A percentile compares a stretch with the other conserved stretches of the same genome.
These are phyloP conservation scores for Drosophila sordidula DNA, from an alignment of 2,888 invertebrate species.

Conservation along the genomic window DNA sequence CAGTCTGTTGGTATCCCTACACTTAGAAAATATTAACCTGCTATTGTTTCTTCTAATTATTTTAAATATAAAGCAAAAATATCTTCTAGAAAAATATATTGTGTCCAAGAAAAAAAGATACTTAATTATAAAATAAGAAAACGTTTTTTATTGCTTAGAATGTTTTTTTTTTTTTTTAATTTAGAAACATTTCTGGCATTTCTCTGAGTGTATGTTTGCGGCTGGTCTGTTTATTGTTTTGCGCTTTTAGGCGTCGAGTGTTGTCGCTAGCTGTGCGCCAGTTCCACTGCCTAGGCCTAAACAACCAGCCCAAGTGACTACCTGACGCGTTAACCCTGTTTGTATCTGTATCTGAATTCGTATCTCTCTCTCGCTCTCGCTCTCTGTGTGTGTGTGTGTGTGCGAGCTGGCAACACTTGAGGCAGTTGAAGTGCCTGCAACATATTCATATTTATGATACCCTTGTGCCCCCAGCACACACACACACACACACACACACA, in stretches of 20 bases:
- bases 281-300: conserved; percentile 29
- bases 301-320: conserved; percentile 40
- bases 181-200: background rate
- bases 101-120: background rate
- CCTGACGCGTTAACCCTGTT: conserved; percentile 60
- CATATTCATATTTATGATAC: conserved; percentile 75
- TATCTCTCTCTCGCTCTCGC: conserved; percentile 11
- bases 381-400: conserved; percentile 8
- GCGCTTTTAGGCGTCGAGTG: conserved; percentile 55
- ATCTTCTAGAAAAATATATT: background rate
- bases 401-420: conserved; percentile 22
- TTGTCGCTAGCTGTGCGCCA: conserved; percentile 13
- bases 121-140: background rate
- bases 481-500: conserved; percentile 11
- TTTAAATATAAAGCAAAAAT: too few relatives aligned
- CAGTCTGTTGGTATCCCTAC: conserved; percentile 6
- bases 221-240: conserved; percentile 47
- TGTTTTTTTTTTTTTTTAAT: background rate
- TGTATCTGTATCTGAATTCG: conserved; percentile 12
- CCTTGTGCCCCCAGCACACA: conserved; percentile 38
- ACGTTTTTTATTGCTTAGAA: background rate
- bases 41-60: too few relatives aligned
- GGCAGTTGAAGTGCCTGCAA: conserved; percentile 49
- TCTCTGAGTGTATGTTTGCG: background rate
- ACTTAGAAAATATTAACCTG: conserved; percentile 6